These are phyloP conservation scores for Napeogenes sylphis DNA, from an alignment of 2,888 invertebrate species.

Conservation along the genomic window DNA sequence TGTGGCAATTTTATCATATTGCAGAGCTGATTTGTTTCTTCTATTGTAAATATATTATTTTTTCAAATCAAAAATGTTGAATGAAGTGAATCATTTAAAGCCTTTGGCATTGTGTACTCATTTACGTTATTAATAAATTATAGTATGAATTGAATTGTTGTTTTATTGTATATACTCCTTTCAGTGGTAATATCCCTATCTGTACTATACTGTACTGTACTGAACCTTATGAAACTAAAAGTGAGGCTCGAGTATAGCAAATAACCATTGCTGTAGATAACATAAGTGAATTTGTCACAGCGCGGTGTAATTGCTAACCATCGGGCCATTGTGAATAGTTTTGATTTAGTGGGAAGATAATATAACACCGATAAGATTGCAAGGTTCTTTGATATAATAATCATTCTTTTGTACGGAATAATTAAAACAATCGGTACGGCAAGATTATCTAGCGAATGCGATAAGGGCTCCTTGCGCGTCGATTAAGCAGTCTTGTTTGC, in stretches of 20 bases:
- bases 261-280: constrained; percentile 4
- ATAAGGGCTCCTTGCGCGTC: constrained; percentile 61
- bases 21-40: constrained; percentile 69
- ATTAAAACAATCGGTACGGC: constrained; percentile 73
- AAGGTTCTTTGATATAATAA: constrained; percentile 65
- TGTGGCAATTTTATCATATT: constrained; percentile 64
- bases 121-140: constrained; percentile 79
- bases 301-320: constrained; percentile 22
- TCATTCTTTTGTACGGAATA: constrained; percentile 67
- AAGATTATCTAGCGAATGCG: constrained; percentile 65
- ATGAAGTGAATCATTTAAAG: constrained; percentile 76
- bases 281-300: constrained; percentile 25
- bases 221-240: not conserved
- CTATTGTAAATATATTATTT: constrained; percentile 74
- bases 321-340: constrained; percentile 31
- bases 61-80: constrained; percentile 70
- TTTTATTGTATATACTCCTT: constrained; percentile 36
- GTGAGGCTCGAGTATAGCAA: not conserved
- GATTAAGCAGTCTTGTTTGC: constrained; percentile 51
- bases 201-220: no score
- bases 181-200: not conserved
- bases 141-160: constrained; percentile 64
- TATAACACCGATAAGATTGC: constrained; percentile 69
- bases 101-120: constrained; percentile 78
- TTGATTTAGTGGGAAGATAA: constrained; percentile 59